Evolutionary conservation across 2,113 vertebrate genomes (phyloP).

Genomic region (Entosphenus tridentatus): DNA sequence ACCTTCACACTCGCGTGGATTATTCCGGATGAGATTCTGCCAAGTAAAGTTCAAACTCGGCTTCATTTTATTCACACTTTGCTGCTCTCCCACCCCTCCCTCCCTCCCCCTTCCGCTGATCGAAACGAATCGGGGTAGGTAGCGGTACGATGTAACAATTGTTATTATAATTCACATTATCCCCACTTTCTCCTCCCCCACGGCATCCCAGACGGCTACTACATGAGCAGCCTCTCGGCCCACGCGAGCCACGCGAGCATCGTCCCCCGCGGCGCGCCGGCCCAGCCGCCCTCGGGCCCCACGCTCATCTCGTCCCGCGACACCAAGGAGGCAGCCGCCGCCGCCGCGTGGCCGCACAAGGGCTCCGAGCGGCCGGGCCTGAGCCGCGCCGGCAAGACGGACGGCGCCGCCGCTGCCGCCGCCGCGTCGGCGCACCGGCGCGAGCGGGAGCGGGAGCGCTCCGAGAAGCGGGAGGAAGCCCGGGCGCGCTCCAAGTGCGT

Average conservation of each 20-base stretch:
- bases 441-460: constrained; percentile 1
- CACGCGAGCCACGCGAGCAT: constrained; percentile 1
- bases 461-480: constrained; percentile 4
- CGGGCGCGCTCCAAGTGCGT: neutral
- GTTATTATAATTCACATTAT: no score
- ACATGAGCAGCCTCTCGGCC: neutral
- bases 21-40: no score
- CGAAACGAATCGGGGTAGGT: no score
- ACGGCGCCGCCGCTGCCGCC: neutral
- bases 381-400: constrained; percentile 2
- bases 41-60: no score
- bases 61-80: no score
- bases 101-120: no score
- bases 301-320: no score
- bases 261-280: neutral
- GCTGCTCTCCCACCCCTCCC: no score
- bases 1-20: no score
- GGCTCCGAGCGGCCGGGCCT: constrained; percentile 3
- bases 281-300: neutral
- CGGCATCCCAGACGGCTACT: neutral
- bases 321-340: neutral
- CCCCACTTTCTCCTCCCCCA: no score
- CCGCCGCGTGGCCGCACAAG: no score
- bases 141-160: no score
- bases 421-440: neutral